These are phyloP conservation scores for Chinchilla lanigera DNA, from an alignment of 2,113 vertebrate species.

Conservation along the genomic window DNA sequence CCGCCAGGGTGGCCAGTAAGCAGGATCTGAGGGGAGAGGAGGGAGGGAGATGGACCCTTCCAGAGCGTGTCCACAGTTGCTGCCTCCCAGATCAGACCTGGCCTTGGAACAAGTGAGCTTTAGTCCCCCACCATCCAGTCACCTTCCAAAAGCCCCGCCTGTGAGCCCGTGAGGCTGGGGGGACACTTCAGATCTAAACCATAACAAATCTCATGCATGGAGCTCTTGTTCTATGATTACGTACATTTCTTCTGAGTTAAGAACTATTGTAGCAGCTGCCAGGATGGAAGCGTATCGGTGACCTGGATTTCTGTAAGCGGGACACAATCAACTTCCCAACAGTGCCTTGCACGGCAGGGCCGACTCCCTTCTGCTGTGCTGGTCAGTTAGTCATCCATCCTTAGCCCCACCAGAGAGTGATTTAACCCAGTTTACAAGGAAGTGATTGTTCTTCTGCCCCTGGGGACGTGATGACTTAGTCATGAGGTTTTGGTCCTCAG, in stretches of 20 bases:
- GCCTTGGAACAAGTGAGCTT: background rate
- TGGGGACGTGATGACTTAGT: background rate
- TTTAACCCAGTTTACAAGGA: constrained; percentile 55
- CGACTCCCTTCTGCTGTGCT: constrained; percentile 58
- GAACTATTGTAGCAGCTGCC: background rate
- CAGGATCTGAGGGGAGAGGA: background rate
- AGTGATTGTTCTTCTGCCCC: background rate
- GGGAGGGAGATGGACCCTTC: background rate
- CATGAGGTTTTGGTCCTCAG: background rate
- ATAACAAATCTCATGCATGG: background rate
- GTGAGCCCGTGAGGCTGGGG: background rate
- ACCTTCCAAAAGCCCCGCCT: background rate
- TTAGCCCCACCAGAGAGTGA: constrained; percentile 52
- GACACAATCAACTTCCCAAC: background rate
- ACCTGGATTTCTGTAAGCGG: constrained; percentile 32
- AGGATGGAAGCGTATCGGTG: background rate
- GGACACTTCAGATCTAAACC: background rate
- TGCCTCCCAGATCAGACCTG: background rate
- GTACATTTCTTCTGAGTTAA: background rate
- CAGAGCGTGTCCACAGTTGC: background rate
- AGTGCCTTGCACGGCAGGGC: background rate
- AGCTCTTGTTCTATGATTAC: constrained; percentile 63
- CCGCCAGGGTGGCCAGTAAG: background rate
- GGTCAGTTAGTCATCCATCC: constrained; percentile 75
- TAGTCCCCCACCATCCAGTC: background rate